Percentiles rank a stretch among this genome's conserved stretches.
phyloP scores from a whole-genome alignment of 2,113 vertebrate genomes.

The Amia ocellicauda region DNA sequence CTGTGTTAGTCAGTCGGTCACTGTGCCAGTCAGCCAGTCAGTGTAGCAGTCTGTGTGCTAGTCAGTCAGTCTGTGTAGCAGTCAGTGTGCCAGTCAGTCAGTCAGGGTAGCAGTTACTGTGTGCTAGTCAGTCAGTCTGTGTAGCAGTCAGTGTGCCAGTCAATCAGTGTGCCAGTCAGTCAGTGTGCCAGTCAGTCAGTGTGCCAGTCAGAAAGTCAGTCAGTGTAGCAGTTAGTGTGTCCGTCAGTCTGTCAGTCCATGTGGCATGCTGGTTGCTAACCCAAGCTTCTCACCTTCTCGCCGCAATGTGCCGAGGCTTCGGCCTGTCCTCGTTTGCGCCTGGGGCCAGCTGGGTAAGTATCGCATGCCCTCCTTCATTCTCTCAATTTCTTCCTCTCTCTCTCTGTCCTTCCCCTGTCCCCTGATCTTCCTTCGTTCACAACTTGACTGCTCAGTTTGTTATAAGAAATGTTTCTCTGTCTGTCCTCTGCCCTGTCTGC shows the following conservation, averaged over 20 bases:
- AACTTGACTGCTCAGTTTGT: neutral
- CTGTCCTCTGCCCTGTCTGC: slow-evolving; percentile 51
- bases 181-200: slow-evolving; percentile 1
- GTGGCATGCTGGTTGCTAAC: slow-evolving; percentile 95
- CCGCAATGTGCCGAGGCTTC: slow-evolving; percentile 81
- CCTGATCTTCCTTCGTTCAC: slow-evolving; percentile 6
- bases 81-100: neutral
- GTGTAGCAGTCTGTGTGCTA: too few species aligned
- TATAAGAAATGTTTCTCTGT: slow-evolving; percentile 28
- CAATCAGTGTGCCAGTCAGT: neutral
- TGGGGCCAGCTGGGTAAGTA: slow-evolving; percentile 85
- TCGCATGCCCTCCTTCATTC: slow-evolving; percentile 64
- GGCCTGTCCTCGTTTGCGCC: slow-evolving; percentile 69
- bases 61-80: neutral
- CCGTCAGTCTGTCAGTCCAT: neutral
- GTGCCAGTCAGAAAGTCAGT: neutral
- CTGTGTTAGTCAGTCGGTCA: neutral
- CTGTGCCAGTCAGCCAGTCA: neutral
- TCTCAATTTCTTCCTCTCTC: neutral
- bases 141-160: neutral
- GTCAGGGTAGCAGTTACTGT: neutral
- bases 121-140: slow-evolving; percentile 7
- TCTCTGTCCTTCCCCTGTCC: neutral
- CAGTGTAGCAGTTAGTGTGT: neutral
- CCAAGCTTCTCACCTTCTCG: slow-evolving; percentile 90